Percentiles rank a stretch among this genome's conserved stretches.
phyloP scores from a whole-genome alignment of 2,113 vertebrate genomes.

The Choloepus hoffmanni region DNA sequence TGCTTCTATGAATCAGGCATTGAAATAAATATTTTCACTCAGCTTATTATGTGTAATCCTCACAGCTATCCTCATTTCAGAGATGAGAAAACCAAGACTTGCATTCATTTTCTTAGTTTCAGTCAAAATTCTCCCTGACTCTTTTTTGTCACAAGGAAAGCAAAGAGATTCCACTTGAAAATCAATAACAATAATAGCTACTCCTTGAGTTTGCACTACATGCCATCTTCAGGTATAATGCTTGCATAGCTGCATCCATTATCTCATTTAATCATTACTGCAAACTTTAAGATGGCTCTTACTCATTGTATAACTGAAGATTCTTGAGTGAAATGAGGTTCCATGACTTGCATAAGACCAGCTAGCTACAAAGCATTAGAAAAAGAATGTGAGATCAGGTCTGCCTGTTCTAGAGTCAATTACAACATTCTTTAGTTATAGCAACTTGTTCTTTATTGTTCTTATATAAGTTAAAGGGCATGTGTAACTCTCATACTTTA shows the following conservation, averaged over 20 bases:
- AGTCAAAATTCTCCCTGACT: background rate
- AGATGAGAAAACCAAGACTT: background rate
- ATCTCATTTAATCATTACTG: background rate
- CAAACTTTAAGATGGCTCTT: background rate
- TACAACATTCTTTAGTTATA: slow-evolving; percentile 82
- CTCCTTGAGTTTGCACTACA: background rate
- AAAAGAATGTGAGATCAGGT: background rate
- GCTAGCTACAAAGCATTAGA: background rate
- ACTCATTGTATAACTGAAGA: background rate
- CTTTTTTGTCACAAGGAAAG: background rate
- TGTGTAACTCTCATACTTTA: slow-evolving; percentile 65
- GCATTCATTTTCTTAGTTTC: background rate
- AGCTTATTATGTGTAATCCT: background rate
- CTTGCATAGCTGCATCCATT: rapidly evolving
- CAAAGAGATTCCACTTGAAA: background rate
- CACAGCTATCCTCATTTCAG: background rate
- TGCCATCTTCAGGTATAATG: rapidly evolving
- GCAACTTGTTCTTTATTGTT: slow-evolving; percentile 80
- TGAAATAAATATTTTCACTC: background rate
- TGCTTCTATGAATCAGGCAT: background rate
- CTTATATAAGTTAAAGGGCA: slow-evolving; percentile 61
- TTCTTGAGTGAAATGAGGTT: background rate
- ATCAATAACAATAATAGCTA: background rate
- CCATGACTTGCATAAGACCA: background rate
- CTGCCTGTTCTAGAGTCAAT: slow-evolving; percentile 79